These are phyloP conservation scores for Apotomis turbidana DNA, from an alignment of 2,888 invertebrate genomes.

Conservation along the genomic window DNA sequence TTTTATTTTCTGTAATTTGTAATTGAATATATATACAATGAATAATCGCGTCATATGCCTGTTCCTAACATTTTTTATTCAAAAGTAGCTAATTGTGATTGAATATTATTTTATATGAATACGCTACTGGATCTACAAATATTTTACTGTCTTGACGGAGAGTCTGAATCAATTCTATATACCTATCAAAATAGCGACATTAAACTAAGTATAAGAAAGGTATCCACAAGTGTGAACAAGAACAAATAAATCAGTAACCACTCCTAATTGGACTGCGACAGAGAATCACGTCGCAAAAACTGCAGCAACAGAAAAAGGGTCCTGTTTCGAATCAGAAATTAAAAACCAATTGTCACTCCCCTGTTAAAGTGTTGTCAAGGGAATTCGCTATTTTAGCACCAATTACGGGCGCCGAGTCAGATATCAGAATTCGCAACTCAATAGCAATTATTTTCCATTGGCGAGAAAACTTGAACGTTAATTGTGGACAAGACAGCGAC, in stretches of 20 bases:
- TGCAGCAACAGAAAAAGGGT: conserved; percentile 33
- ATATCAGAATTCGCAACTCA: conserved; percentile 71
- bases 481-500: conserved; percentile 55
- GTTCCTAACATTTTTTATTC: no score
- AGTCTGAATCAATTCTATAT: no score
- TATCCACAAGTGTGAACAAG: conserved; percentile 3
- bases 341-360: conserved; percentile 43
- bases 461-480: conserved; percentile 73
- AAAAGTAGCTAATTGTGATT: no score
- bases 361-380: conserved; percentile 54
- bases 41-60: no score
- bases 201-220: neutral
- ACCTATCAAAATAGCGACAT: no score
- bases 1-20: no score
- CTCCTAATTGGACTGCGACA: conserved; percentile 33
- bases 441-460: conserved; percentile 76
- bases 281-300: conserved; percentile 32
- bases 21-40: no score
- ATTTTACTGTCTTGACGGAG: no score
- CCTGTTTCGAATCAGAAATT: conserved; percentile 30
- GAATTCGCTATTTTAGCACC: conserved; percentile 74
- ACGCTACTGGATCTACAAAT: no score
- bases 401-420: conserved; percentile 70
- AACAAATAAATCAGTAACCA: conserved; percentile 29
- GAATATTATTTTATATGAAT: no score